Base-by-base conservation (phyloP, 2,113 vertebrate species). In the Pithys albifrons region DNA sequence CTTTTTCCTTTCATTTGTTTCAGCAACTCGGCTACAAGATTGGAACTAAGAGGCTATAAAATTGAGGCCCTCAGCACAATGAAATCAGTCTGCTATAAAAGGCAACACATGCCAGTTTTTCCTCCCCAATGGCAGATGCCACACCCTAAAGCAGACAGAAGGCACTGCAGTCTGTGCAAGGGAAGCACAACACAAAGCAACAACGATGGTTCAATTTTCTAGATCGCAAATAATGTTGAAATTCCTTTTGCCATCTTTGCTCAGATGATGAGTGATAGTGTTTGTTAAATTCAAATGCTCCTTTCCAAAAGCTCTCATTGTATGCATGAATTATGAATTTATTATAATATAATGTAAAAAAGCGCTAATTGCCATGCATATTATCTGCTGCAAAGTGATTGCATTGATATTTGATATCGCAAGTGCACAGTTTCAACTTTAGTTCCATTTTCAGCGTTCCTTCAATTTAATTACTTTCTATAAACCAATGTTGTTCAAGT, bases 61-160 rank as follows among this genome's bases (percentile, higher is more conserved):
- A 95, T 62, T 65, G 86, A 96, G 95, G 96, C 88, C 94, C 97
- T 93, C 80, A 88, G 96, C 97, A 98, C 97, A 97, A 98, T 98
- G 97, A 95, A 97, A 95, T 96, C 96, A 95, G 96, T 85, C 97
- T 97, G 94, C 95, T 97, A 85, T 97, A 89, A 97, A 97, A 98
- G 95, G 94, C 86, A 61, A 95, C 97, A 97, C 97, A 97, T 97
- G 97, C 97, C 97, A 97, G 97, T 91, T 97, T 96, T 96, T 96
- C 94, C 95, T 97, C 96, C 97, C 98, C 96, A 78, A 73, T 97
- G 97, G 97, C 98, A 98, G 97, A 95, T 98, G 98, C 97, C 98
- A 98, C 98, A 98, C 98, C 98, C 98, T 97, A 69, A 97, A 97
- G 97, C 97, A 97, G 97, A 98, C 98, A 98, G 97, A 98, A 97